phyloP scores from a whole-genome alignment of 1,140 invertebrate genomes.

The Stegodyphus mimosarum region DNA sequence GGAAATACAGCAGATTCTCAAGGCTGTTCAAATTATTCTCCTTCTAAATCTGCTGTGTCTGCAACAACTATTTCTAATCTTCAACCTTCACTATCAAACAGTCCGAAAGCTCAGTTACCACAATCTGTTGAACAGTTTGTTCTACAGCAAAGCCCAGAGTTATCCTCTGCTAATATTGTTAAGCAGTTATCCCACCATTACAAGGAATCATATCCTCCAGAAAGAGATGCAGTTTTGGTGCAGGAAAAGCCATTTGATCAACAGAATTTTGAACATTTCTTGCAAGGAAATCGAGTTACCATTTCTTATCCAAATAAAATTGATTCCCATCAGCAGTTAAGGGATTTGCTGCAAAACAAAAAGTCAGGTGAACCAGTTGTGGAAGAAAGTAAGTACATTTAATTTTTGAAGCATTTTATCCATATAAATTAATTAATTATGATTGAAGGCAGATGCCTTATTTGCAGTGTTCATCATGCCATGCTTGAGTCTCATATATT shows the following conservation, averaged over 20 bases:
- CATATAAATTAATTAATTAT: not conserved
- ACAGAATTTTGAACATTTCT: slow-evolving; percentile 41
- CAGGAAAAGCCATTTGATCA: slow-evolving; percentile 21
- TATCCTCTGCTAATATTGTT: slow-evolving; percentile 26
- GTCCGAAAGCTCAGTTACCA: not conserved
- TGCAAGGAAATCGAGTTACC: slow-evolving; percentile 8
- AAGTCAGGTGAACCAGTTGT: not conserved
- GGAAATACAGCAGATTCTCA: not conserved
- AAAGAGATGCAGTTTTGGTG: not conserved
- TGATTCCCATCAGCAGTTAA: slow-evolving; percentile 34
- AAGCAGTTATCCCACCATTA: slow-evolving; percentile 35
- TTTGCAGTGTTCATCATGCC: no score
- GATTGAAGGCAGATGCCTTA: not conserved
- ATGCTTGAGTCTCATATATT: no score
- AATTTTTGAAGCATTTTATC: not conserved
- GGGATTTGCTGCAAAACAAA: slow-evolving; percentile 50
- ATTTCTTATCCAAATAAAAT: slow-evolving; percentile 32
- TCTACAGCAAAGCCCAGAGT: slow-evolving; percentile 26
- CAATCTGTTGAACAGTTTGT: slow-evolving; percentile 31
- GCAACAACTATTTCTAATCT: not conserved
- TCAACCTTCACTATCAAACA: not conserved
- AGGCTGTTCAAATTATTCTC: not conserved
- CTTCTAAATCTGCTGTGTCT: not conserved
- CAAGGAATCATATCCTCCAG: slow-evolving; percentile 18
- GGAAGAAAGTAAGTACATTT: slow-evolving; percentile 8